Evolutionary conservation across 2,113 vertebrate species (phyloP), one percentile per base, ranked within the genome.

Genomic region (Vanacampus margaritifer): DNA sequence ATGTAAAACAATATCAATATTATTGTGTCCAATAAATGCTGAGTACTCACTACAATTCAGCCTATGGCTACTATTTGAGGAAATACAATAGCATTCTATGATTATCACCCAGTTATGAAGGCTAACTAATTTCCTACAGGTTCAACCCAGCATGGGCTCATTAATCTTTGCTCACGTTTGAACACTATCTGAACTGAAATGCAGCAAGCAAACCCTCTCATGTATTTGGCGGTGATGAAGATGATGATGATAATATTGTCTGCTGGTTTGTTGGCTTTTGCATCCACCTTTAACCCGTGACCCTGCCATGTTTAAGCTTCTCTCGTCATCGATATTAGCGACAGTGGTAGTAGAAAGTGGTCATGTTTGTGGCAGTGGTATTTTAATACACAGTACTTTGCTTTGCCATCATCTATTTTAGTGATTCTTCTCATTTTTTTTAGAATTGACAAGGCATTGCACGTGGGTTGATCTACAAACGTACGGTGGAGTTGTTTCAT

Each of bases 261-360:
- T 81, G 75, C 59, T 72, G 67, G 71, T 81, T 74, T 74, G 70
- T 77, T 71, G 4, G 13, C 78, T 67, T 74, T 80, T 75, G 64
- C 69, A 76, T 78, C 75, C 73, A 76, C 72, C 53, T 56, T 62
- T 13, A 57, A 61, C 76, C 75, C 70, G 75, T 68, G 13, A 62
- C 3, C 73, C 73, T 50, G 71, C 72, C 78, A 74, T 79, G 69
- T 76, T 84, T 72, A 66, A 32, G 16, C 72, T 14, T 65, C 75
- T 79, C 80, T 83, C 69, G 60, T 82, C 72, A 83, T 79, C 80
- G 72, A 69, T 85, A 78, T 81, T 80, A 79, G 81, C 82, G 78
- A 79, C 79, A 76, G 78, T 89, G 82, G 65, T 75, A 71, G 76
- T 89, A 76, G 59, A 77, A 57, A 76, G 78, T 82, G 73, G 51